Conservation (phyloP, 2,113 vertebrate species). For the Halichoerus grypus region DNA sequence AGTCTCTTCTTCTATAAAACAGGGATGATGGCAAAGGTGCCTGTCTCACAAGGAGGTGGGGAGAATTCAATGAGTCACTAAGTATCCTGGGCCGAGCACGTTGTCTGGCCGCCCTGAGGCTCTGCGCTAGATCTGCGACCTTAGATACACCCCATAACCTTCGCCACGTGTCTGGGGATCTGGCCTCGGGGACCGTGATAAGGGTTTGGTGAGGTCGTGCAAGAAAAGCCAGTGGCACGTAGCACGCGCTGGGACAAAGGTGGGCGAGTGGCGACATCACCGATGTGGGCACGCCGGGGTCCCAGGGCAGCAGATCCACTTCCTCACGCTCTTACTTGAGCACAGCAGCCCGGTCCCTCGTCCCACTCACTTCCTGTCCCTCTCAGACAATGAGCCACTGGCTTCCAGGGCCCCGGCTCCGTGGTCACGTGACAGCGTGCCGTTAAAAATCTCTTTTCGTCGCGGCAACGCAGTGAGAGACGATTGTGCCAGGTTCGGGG, state of each 20-base stretch:
- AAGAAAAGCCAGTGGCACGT: rapidly evolving
- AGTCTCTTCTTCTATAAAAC: background rate
- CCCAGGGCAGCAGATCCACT: background rate
- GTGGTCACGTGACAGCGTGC: background rate
- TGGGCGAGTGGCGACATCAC: background rate
- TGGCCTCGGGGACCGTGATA: background rate
- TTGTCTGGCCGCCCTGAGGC: background rate
- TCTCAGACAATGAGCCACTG: background rate
- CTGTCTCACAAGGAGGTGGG: background rate
- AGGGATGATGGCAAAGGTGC: background rate
- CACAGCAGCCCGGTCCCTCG: background rate
- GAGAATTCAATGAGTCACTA: background rate
- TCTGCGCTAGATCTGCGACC: background rate
- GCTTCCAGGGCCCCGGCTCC: background rate
- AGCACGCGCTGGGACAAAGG: background rate
- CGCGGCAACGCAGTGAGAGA: slow-evolving; percentile 48
- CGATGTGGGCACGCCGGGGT: rapidly evolving
- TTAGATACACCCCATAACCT: background rate
- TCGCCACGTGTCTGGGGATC: background rate
- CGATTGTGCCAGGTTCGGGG: slow-evolving; percentile 33
- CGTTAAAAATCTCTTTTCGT: slow-evolving; percentile 73
- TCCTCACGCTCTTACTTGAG: background rate
- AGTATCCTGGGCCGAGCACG: background rate
- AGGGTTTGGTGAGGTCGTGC: background rate
- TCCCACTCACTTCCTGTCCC: background rate